Base-by-base conservation (phyloP, 2,797 vertebrate genomes). In the Ficedula albicollis region DNA sequence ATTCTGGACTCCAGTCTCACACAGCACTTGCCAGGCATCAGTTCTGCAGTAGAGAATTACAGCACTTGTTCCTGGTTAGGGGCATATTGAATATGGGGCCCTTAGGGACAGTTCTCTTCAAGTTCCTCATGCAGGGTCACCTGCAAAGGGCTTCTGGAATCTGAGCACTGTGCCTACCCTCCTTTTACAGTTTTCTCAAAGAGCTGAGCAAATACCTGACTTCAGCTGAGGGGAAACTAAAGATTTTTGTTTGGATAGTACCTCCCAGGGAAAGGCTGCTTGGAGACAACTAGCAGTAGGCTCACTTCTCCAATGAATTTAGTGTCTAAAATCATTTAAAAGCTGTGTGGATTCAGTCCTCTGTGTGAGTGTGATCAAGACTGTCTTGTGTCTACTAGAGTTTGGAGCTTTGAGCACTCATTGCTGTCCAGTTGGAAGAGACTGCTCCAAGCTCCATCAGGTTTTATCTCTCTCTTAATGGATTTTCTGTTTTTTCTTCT, bases 61-160 rank as follows among this genome's bases (percentile, higher is more conserved):
- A 38, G n/a, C 48, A n/a, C 26, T 30, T 19, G 8, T 27, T 23
- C 23, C 69, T 75, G 15, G 5, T 23, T 51, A 36, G 16, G 46
- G 36, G 4, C 2, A 0, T 13, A 51, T 4, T 68, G 54, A 46
- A 27, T 13, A 49, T 0, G 1, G 13, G 41, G 64, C 4, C 6
- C 11, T 8, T 5, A 22, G 11, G 5, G 23, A 3, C 77, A 32
- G 13, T 10, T 78, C 4, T 69, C 63, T 21, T 32, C 16, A 43
- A 46, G 12, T n/a, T 60, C 2, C 0, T 64, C 29, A 5, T 10
- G 11, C 9, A 52, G 38, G 11, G 15, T 39, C 60, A 48, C 39
- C 30, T 43, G 3, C 13, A 39, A 52, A 44, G 13, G 22, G n/a
- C n/a, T 56, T 60, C 58, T 2, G 54, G 49, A 75, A 58, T 49